Evolutionary conservation across 2,888 invertebrate genomes (phyloP), one percentile per base, ranked within the genome.

Genomic region (Mythimna impura): DNA sequence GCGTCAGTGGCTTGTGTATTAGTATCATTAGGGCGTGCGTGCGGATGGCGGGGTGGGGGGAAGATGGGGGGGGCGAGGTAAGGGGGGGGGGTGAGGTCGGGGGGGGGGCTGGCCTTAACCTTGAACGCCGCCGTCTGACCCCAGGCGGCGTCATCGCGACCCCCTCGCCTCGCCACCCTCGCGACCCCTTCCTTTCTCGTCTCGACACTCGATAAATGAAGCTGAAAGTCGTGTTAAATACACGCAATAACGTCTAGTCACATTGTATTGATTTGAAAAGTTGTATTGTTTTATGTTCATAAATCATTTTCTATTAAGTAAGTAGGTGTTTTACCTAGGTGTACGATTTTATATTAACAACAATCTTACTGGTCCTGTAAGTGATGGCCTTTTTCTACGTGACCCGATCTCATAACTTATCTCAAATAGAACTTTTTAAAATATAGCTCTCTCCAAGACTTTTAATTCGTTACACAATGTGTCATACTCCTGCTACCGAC

Each of bases 101-200:
- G 55, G 54, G 9, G 55, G 84, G 85, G 90, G 89, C 89, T 87
- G 94, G 92, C 96, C 96, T 96, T 96, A 93, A 95, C 96, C 96
- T 96, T 96, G 95, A 94, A 95, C 91, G 92, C 90, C 92, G 90
- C 91, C 92, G 94, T 94, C 95, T 95, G 94, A 93, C 95, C 94
- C 91, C 86, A 78, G 80, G 83, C 89, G 78, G 87, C 90, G 87
- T 87, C 88, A 88, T 87, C 86, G 77, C 86, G 83, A 85, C 88
- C 88, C 86, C 82, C 85, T 78, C 82, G 58, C 81, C 85, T 75
- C 82, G 57, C 88, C 88, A 88, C 87, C 87, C 80, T 82, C 75
- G 65, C 84, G 85, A 82, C 86, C 90, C 89, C 83, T 85, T 87
- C 87, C 84, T 83, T 86, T 87, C 83, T 88, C 91, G 90, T 90